Conservation (phyloP, 1,140 invertebrate genomes). For the Apis cerana region DNA sequence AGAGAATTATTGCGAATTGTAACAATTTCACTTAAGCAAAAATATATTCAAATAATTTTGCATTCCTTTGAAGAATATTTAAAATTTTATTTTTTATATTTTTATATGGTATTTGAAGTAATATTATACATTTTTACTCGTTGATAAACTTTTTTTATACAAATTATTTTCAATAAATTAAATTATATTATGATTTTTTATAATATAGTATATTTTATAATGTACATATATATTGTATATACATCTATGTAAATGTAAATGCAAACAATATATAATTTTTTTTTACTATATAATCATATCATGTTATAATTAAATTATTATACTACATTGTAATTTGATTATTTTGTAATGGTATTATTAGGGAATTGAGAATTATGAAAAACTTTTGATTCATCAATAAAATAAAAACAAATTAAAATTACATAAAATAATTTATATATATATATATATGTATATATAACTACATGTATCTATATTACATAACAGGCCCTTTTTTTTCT, state of each 20-base stretch:
- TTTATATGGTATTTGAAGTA: conserved; percentile 4
- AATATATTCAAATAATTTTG: conserved; percentile 1
- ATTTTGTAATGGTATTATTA: neutral
- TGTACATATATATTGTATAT: neutral
- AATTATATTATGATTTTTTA: neutral
- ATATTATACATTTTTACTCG: neutral
- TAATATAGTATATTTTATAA: neutral
- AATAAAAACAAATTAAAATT: conserved; percentile 57
- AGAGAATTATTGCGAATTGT: neutral
- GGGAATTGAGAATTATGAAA: neutral
- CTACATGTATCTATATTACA: conserved; percentile 52
- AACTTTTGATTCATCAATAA: neutral
- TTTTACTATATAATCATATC: neutral
- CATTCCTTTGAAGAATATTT: neutral
- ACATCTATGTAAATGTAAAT: neutral
- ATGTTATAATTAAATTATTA: conserved; percentile 9
- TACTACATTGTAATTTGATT: conserved; percentile 7
- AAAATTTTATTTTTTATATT: conserved; percentile 21
- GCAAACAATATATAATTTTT: conserved; percentile 2
- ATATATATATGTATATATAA: conserved; percentile 51
- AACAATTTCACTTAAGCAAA: conserved; percentile 18
- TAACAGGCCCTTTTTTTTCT: conserved; percentile 44
- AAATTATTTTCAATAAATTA: conserved; percentile 20
- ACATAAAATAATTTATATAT: conserved; percentile 63
- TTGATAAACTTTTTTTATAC: neutral